Conservation (phyloP, 2,113 vertebrate species). For the Corydoras sp. region DNA sequence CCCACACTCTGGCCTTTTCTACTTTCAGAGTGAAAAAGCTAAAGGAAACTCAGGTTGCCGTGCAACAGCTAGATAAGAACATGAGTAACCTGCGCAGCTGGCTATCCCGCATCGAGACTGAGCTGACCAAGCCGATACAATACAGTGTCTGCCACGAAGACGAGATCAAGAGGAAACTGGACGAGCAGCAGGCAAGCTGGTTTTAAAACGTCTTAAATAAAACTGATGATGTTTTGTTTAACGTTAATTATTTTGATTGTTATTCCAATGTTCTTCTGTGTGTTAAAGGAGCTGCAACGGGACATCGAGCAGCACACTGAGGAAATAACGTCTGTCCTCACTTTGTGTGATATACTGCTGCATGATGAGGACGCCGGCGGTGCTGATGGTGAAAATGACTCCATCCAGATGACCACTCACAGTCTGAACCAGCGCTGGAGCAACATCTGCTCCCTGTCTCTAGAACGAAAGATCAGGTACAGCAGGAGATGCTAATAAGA, state of each 20-base stretch:
- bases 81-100: conserved; percentile 90
- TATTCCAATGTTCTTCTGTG: neutral
- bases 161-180: conserved; percentile 90
- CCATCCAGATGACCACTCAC: conserved; percentile 81
- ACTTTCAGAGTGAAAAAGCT: conserved; percentile 84
- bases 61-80: conserved; percentile 93
- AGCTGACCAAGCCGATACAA: conserved; percentile 81
- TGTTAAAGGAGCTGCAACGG: conserved; percentile 80
- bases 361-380: conserved; percentile 80
- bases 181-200: conserved; percentile 82
- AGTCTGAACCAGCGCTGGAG: conserved; percentile 92
- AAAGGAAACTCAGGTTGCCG: conserved; percentile 81
- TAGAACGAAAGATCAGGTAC: conserved; percentile 85
- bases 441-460: conserved; percentile 87
- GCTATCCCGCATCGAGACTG: conserved; percentile 81
- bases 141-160: conserved; percentile 83
- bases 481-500: no score
- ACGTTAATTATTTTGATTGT: no score
- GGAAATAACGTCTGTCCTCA: conserved; percentile 81
- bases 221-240: no score
- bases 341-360: conserved; percentile 79
- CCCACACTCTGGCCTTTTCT: conserved; percentile 1
- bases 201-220: no score
- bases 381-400: conserved; percentile 76
- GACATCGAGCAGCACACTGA: conserved; percentile 89